Evolutionary conservation across 2,113 vertebrate species (phyloP), one percentile per base, ranked within the genome.

Genomic region (Madoqua kirkii): DNA sequence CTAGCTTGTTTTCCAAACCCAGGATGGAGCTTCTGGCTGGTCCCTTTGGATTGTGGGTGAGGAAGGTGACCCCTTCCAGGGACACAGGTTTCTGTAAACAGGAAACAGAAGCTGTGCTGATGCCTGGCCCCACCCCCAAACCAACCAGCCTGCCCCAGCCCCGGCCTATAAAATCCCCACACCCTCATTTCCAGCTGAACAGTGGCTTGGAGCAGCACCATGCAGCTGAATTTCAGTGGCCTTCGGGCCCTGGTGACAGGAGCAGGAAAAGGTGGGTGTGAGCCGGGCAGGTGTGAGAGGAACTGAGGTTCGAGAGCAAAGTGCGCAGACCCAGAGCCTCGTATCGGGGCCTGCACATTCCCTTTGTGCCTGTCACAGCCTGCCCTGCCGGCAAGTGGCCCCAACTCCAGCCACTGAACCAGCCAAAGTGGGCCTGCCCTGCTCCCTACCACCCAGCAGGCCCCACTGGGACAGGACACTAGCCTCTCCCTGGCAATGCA

Each of bases 181-280:
- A 17, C 21, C 15, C 13, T 31, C 31, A 12, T 5, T 4, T n/a
- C 13, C 16, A 3, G 2, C 7, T 23, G 7, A 10, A 40, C 43
- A 6, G 15, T 27, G 19, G 3, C 71, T 12, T 1, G 2, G 29
- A 6, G 25, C 6, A 9, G 52, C 71, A 96, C 25, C 57, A 99
- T 99, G 99, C 98, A 99, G 87, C 97, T 99, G 27, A 98, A 97
- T 21, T 99, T 99, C 93, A 93, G 96, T 3, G 99, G 99, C 0
- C 98, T 99, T 95, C 97, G 97, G 1, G 99, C 99, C 62, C 95
- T 99, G 87, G 99, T 99, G 59, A 99, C 99, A 0, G 99, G 99
- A 87, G 99, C 99, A 25, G 99, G 99, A 45, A 99, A 99, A 98
- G 99, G 99, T 99, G 97, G 74, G 96, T 67, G 1, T 13, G 5